A percentile compares a stretch with the other conserved stretches of the same genome.
phyloP scores from a whole-genome alignment of 2,797 vertebrate species.

The Cyclopterus lumpus region DNA sequence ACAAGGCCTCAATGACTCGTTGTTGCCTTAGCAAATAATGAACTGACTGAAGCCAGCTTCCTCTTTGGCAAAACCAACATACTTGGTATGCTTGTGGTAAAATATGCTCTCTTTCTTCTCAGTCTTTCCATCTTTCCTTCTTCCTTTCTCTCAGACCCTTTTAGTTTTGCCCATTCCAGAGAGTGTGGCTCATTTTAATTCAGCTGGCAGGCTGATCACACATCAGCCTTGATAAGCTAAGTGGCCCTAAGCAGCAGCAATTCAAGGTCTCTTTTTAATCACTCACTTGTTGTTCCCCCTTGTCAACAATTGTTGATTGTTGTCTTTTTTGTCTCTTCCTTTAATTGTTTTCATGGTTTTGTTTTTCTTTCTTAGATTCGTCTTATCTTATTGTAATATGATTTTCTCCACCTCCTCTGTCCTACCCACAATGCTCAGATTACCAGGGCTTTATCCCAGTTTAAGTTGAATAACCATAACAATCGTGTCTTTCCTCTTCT shows the following conservation, averaged over 20 bases:
- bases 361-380: slow-evolving; percentile 50
- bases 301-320: slow-evolving; percentile 52
- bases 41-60: slow-evolving; percentile 44
- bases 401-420: slow-evolving; percentile 40
- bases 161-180: slow-evolving; percentile 68
- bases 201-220: slow-evolving; percentile 69
- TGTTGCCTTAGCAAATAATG: slow-evolving; percentile 62
- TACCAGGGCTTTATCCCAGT: slow-evolving; percentile 71
- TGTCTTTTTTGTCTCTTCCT: slow-evolving; percentile 37
- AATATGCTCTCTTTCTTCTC: slow-evolving; percentile 44
- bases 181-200: slow-evolving; percentile 75
- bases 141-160: slow-evolving; percentile 54
- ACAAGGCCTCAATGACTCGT: slow-evolving; percentile 57
- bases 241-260: slow-evolving; percentile 71
- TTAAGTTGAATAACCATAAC: slow-evolving; percentile 64
- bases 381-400: slow-evolving; percentile 63
- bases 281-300: slow-evolving; percentile 58
- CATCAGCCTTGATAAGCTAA: slow-evolving; percentile 77
- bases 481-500: slow-evolving; percentile 59
- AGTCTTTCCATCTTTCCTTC: slow-evolving; percentile 44
- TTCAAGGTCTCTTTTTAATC: slow-evolving; percentile 71
- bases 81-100: slow-evolving; percentile 69
- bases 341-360: slow-evolving; percentile 59
- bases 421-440: slow-evolving; percentile 71
- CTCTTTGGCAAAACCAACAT: slow-evolving; percentile 59